Evolutionary conservation across 2,797 vertebrate genomes (phyloP).

Genomic region (Mormyrops attenuatus): DNA sequence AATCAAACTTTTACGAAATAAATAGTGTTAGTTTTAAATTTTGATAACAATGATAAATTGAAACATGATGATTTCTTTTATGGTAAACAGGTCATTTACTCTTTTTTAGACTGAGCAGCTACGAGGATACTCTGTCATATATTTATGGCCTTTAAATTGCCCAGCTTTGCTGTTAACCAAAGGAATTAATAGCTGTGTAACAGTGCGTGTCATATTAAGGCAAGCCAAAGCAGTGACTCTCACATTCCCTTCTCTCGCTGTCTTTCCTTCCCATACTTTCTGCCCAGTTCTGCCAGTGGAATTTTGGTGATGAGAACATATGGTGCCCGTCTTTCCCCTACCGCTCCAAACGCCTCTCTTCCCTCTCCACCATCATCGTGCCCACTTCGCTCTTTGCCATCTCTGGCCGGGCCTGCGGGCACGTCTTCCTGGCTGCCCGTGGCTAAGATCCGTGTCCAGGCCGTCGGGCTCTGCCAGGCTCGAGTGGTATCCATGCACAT

Average conservation of each 20-base stretch:
- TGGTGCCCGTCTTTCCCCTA: background rate
- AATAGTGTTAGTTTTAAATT: background rate
- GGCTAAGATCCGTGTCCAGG: background rate
- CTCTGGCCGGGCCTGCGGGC: background rate
- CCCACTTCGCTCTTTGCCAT: background rate
- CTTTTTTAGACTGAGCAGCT: background rate
- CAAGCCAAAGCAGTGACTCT: background rate
- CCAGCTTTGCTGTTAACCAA: background rate
- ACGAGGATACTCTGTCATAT: background rate
- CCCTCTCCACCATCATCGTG: background rate
- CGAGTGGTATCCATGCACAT: background rate
- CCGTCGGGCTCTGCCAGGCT: background rate
- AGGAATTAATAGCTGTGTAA: background rate
- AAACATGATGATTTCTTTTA: background rate
- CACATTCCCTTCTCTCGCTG: background rate
- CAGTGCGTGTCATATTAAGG: background rate
- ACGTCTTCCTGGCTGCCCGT: background rate
- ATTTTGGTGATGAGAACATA: constrained; percentile 8
- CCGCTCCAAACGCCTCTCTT: background rate
- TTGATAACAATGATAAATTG: background rate
- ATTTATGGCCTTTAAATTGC: background rate
- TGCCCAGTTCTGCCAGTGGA: background rate
- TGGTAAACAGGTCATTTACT: background rate
- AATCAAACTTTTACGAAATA: background rate
- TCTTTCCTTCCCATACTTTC: background rate